Evolutionary conservation across 2,888 invertebrate species (phyloP), one percentile per base, ranked within the genome.

Genomic region (Drosophila rellima): DNA sequence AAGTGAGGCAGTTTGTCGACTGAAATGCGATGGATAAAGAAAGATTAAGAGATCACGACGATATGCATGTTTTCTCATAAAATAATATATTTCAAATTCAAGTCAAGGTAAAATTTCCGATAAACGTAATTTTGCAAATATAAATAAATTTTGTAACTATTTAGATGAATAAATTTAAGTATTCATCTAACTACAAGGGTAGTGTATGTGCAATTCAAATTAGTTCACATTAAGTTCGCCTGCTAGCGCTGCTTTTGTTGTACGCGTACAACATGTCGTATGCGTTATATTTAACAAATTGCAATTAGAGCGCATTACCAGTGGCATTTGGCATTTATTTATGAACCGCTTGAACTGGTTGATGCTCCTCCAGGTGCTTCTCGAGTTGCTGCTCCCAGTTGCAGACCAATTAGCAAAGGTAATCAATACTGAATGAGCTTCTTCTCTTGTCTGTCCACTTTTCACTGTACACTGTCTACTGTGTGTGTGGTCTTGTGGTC

Each of bases 231-330:
- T 4, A 33, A 3, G 0, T 29, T 10, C 11, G 1, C 5, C 3
- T 2, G 29, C n/a, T 50, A 7, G 18, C 20, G 23, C 20, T 20
- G 11, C 26, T 7, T 48, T 42, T 8, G 6, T 52, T 33, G 47
- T 6, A 4, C 33, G 18, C 15, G 17, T 15, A 3, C 45, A 26
- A 52, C 62, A 44, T 31, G 51, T 50, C 72, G 65, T 65, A 74
- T 65, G 52, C 60, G 66, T 68, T 48, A 76, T 76, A 83, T 75
- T 80, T 78, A 73, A 74, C 56, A 74, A 78, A 74, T 74, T 68
- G 70, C 85, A 82, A 84, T 81, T 87, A 81, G 70, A 57, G 67
- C 64, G 70, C 67, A 88, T 78, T 85, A 80, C 55, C 47, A 61
- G 42, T n/a, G 67, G 59, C 62, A 66, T 70, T 70, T 61, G 57